phyloP scores from a whole-genome alignment of 2,797 vertebrate genomes.

The Fundulus diaphanus region DNA sequence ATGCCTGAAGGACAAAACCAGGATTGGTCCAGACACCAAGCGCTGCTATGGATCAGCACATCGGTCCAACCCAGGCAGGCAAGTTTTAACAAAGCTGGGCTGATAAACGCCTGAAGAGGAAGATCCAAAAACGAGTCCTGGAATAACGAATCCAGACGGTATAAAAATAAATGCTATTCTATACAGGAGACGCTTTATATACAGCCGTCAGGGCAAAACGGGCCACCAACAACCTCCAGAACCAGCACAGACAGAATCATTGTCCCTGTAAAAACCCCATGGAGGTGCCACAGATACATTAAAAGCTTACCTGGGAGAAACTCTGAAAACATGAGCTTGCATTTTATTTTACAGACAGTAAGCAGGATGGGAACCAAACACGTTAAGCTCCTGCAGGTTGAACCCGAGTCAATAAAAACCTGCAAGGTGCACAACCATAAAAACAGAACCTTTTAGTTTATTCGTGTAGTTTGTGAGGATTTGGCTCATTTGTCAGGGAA shows the following conservation, averaged over 20 bases:
- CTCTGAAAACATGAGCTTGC: constrained; percentile 40
- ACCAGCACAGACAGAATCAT: constrained; percentile 7
- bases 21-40: background rate
- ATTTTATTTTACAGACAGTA: constrained; percentile 59
- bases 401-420: too few species aligned
- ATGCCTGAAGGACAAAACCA: constrained; percentile 12
- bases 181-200: constrained; percentile 61
- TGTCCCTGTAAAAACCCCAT: too few species aligned
- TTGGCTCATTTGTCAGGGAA: too few species aligned
- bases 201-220: constrained; percentile 29
- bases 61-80: constrained; percentile 52
- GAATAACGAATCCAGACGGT: constrained; percentile 68
- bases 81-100: constrained; percentile 40
- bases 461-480: too few species aligned
- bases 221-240: constrained; percentile 23
- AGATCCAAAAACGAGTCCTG: constrained; percentile 45
- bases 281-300: constrained; percentile 59
- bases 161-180: constrained; percentile 76
- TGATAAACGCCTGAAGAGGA: constrained; percentile 36
- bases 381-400: too few species aligned
- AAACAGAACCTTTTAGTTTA: too few species aligned
- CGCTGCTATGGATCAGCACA: background rate
- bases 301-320: constrained; percentile 42
- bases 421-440: too few species aligned
- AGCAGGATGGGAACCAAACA: constrained; percentile 48